A percentile compares a stretch with the other conserved stretches of the same genome.
These are phyloP conservation scores for Corapipo altera DNA, from an alignment of 2,113 vertebrate genomes.

Conservation along the genomic window DNA sequence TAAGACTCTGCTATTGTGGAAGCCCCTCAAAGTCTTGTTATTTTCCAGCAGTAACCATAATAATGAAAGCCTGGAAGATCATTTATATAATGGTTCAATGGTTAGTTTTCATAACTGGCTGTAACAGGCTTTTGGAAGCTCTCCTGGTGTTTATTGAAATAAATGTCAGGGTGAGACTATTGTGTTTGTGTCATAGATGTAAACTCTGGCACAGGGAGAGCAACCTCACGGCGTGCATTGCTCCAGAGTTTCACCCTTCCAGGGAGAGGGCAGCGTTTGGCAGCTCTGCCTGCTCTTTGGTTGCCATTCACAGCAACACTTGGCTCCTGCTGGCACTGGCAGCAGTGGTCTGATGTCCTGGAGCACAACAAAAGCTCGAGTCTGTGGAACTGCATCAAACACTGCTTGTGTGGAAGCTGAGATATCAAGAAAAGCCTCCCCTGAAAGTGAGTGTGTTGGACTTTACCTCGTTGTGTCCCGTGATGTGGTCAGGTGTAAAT, in stretches of 20 bases:
- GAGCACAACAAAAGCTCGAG: neutral
- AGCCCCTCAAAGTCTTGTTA: constrained; percentile 1
- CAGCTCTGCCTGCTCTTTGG: neutral
- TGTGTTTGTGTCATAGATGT: neutral
- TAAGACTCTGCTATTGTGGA: neutral
- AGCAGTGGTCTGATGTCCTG: neutral
- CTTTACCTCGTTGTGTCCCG: neutral
- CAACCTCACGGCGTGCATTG: neutral
- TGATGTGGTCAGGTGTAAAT: neutral
- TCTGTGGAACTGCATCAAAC: neutral
- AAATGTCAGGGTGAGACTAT: neutral
- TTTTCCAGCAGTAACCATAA: neutral
- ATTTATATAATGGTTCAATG: neutral
- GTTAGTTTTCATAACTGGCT: constrained; percentile 1
- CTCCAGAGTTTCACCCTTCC: neutral
- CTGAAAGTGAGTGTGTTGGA: rapidly evolving
- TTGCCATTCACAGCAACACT: neutral
- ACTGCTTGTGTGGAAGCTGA: neutral
- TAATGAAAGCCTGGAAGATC: neutral
- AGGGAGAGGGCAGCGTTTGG: neutral
- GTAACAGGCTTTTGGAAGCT: neutral
- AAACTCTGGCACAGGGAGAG: neutral
- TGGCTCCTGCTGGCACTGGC: neutral
- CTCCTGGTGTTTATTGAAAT: neutral
- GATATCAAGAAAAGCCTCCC: neutral